A percentile compares a stretch with the other conserved stretches of the same genome.
These are phyloP conservation scores for Epinotia brunnichana DNA, from an alignment of 2,888 invertebrate genomes.

Conservation along the genomic window DNA sequence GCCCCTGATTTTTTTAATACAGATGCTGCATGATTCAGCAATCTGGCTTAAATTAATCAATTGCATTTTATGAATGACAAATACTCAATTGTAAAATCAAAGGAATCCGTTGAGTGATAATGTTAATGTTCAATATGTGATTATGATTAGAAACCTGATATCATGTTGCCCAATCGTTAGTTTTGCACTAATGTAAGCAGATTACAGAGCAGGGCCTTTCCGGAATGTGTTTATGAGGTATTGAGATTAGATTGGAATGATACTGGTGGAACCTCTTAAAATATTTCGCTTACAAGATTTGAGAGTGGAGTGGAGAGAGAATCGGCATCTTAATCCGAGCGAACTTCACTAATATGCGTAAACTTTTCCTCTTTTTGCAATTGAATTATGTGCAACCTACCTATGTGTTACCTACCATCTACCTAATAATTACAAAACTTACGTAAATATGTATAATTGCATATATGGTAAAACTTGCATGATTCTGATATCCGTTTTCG, in stretches of 20 bases:
- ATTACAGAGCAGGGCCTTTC: not conserved
- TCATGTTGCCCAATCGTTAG: conserved; percentile 6
- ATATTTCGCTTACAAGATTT: not conserved
- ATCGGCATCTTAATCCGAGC: too few species aligned
- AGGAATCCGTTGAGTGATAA: conserved; percentile 7
- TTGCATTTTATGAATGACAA: too few species aligned
- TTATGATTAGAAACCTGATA: conserved; percentile 31
- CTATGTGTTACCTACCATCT: not conserved
- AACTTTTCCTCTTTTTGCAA: too few species aligned
- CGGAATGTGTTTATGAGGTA: not conserved
- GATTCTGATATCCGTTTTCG: not conserved
- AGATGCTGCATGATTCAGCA: too few species aligned
- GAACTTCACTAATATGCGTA: too few species aligned
- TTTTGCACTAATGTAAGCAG: conserved; percentile 12
- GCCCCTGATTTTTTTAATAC: too few species aligned
- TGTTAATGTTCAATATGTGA: conserved; percentile 27
- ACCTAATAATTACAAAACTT: not conserved
- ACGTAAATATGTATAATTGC: too few species aligned
- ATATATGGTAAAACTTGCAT: not conserved
- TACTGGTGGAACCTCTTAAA: not conserved
- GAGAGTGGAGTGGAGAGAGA: too few species aligned
- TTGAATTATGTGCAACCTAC: not conserved
- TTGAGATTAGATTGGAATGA: not conserved
- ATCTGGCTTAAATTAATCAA: too few species aligned
- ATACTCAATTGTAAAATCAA: too few species aligned